Conservation (phyloP, 53 echinoderm and acorn worm genomes). For the Zoroaster sp. region DNA sequence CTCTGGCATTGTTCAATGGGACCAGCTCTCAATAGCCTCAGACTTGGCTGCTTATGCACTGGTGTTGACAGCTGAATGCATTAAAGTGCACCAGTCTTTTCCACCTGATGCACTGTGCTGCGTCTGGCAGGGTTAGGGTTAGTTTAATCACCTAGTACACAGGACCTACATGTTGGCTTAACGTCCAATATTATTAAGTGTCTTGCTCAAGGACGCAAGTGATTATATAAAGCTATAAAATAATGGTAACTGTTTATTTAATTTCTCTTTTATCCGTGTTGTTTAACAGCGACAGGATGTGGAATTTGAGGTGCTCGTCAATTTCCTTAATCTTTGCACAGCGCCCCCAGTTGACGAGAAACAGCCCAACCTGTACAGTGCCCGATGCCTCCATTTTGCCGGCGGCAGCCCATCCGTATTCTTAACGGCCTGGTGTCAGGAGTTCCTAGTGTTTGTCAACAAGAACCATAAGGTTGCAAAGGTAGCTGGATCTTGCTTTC, state of each 20-base stretch:
- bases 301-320: slow-evolving; percentile 71
- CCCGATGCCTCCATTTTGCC: slow-evolving; percentile 55
- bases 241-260: neutral
- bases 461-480: slow-evolving; percentile 61
- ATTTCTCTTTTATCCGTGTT: neutral
- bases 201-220: too few relatives aligned
- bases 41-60: too few relatives aligned
- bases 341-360: slow-evolving; percentile 10
- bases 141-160: too few relatives aligned
- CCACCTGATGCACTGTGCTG: too few relatives aligned
- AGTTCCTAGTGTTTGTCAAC: slow-evolving; percentile 71
- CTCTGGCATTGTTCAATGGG: too few relatives aligned
- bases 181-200: too few relatives aligned
- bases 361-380: slow-evolving; percentile 54
- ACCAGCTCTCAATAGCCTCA: too few relatives aligned
- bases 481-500: too few relatives aligned
- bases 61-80: too few relatives aligned
- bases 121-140: too few relatives aligned
- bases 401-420: slow-evolving; percentile 58
- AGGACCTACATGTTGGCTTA: too few relatives aligned
- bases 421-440: slow-evolving; percentile 71
- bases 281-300: slow-evolving; percentile 51
- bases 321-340: slow-evolving; percentile 55
- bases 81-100: too few relatives aligned
- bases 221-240: neutral